Evolutionary conservation across 1,140 invertebrate species (phyloP).

Genomic region (Aphis gossypii): DNA sequence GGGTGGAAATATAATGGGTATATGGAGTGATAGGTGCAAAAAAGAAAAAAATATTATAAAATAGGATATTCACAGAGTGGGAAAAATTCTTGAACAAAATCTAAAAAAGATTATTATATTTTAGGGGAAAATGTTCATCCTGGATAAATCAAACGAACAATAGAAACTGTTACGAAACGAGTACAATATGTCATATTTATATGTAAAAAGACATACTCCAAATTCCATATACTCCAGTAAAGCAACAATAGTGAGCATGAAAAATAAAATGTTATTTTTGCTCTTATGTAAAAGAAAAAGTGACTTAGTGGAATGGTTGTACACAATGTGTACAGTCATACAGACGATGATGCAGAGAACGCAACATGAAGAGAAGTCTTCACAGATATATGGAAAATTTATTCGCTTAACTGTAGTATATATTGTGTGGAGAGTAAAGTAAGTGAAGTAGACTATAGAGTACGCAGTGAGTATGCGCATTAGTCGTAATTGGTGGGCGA

Average conservation of each 20-base stretch:
- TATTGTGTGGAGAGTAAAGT: neutral
- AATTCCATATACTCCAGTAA: neutral
- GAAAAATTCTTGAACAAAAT: too few relatives aligned
- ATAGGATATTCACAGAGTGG: too few relatives aligned
- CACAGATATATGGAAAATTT: neutral
- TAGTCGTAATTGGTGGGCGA: neutral
- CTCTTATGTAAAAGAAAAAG: neutral
- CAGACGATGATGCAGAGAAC: neutral
- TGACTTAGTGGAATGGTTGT: neutral
- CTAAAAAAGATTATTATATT: too few relatives aligned
- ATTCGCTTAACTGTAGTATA: neutral
- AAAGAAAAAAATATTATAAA: too few relatives aligned
- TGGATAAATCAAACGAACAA: neutral
- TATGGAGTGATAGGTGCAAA: too few relatives aligned
- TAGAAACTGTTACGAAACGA: neutral
- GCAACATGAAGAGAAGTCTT: neutral
- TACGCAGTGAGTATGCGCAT: neutral
- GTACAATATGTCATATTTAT: neutral
- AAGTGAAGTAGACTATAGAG: neutral
- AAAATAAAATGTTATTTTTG: neutral
- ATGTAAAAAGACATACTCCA: neutral
- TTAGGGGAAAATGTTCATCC: too few relatives aligned
- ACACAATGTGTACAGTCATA: neutral
- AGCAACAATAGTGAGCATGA: neutral
- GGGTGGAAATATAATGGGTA: too few relatives aligned